A percentile compares a stretch with the other conserved stretches of the same genome.
Conservation (phyloP, 2,113 vertebrate species). For the Sebastes fasciatus region DNA sequence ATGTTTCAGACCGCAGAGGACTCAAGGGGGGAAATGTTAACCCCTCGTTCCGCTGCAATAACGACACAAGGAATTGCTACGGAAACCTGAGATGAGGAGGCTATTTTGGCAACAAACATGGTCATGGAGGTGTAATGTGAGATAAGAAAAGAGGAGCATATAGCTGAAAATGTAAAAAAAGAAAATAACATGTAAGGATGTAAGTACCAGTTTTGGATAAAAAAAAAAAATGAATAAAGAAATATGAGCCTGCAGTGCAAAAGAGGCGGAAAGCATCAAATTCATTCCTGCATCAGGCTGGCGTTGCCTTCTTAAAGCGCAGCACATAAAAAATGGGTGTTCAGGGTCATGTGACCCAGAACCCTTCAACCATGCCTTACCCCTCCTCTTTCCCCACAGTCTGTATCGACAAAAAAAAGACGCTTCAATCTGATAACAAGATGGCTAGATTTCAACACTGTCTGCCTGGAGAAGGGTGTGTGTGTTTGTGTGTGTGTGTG, state of each 20-base stretch:
- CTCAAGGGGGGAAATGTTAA: conserved; percentile 72
- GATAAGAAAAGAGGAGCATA: conserved; percentile 8
- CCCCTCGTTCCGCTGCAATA: conserved; percentile 60
- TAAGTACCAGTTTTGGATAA: neutral
- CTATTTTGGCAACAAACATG: conserved; percentile 33
- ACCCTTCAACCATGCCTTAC: conserved; percentile 10
- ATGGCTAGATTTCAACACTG: conserved; percentile 43
- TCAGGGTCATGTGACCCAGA: conserved; percentile 41
- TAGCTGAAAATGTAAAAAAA: neutral
- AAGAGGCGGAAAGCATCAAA: neutral
- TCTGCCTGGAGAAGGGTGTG: neutral
- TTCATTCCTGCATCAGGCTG: neutral
- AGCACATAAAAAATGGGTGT: neutral
- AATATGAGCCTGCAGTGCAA: neutral
- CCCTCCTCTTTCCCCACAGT: conserved; percentile 10
- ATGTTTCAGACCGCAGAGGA: conserved; percentile 69
- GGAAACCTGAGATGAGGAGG: conserved; percentile 31
- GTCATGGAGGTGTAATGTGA: neutral
- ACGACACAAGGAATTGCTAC: conserved; percentile 55
- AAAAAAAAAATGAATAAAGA: neutral
- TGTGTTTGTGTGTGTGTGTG: neutral
- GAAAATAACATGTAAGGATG: neutral
- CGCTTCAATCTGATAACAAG: conserved; percentile 45
- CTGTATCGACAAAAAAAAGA: conserved; percentile 30
- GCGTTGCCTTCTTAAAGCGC: conserved; percentile 12